Evolutionary conservation across 2,888 invertebrate genomes (phyloP), one percentile per base, ranked within the genome.

Genomic region (Ichneumon xanthorius): DNA sequence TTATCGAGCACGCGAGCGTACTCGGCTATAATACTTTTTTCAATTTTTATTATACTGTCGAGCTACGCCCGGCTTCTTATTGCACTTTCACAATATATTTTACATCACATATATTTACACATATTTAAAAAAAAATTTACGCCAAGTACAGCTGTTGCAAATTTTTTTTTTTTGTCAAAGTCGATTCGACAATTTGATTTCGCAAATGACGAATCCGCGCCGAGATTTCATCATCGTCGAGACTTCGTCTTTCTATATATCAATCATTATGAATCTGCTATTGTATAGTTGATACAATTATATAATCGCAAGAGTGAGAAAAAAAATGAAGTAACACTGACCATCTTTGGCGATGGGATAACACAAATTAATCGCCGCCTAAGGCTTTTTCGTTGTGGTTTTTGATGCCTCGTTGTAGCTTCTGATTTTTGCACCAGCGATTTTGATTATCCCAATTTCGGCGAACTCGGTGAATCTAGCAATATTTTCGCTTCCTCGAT

Each of bases 31-130:
- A 55, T 55, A 22, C 26, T 76, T 73, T 70, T 63, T 68, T 53
- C 33, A 68, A 50, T 33, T 55, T n/a, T 48, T 14, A 67, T 67
- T 14, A 37, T 63, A 19, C 22, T 6, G 30, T 45, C 82, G 79
- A 76, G 72, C 48, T 79, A 72, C 82, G 85, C 82, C 80, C 82
- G 58, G 85, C 85, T 85, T 85, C 30, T 82, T 82, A 82, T 85
- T 85, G 85, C 85, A 85, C 85, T 72, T 85, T 82, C 50, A 72
- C 33, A n/a, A 61, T 82, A 80, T 19, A 55, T 73, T 65, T 58
- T 33, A 50, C 33, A 33, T 50, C 19, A 50, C 16, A 65, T 53
- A 40, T 9, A n/a, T 48, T 14, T 48, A 48, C 3, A 33, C n/a
- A 5, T n/a, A 63, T 19, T 4, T 19, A 67, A 33, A 26, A 3